Evolutionary conservation across 2,797 vertebrate species (phyloP), one percentile per base, ranked within the genome.

Genomic region (Tadarida brasiliensis): DNA sequence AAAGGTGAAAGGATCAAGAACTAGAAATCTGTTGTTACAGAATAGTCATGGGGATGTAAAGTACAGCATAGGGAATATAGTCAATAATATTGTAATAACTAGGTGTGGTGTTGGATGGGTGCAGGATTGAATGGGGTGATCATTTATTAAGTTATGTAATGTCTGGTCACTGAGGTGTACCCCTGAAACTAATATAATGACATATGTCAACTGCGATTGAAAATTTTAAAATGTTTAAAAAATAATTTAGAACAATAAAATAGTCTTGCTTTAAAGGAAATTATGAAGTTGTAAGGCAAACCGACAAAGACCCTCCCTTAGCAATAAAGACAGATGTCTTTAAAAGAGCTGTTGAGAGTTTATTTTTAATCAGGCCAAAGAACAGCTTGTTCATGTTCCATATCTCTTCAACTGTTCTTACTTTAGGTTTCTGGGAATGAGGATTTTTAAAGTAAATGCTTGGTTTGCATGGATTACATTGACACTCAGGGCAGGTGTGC

Each of bases 401-500:
- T 67, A 28, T 90, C 87, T 94, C 19, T 12, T 94, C 86, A 67
- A 4, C 0, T 57, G 8, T 39, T 84, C 44, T 95, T 78, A 57
- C n/a, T 35, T 94, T 56, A 35, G 67, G 20, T 91, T 97, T 96
- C 97, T 59, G 80, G 44, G 73, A 90, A 94, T 65, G 17, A 93
- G 49, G 63, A 80, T 71, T 95, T 95, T 87, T 83, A 94, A 96
- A 94, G 30, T 10, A 87, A 92, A 94, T 88, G 67, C 71, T 22
- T 96, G 70, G 95, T 96, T 97, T 97, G 57, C 0, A 7, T 70
- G 97, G 95, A 97, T 98, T 98, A 97, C 24, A 33, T 89, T 74
- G 95, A 71, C 61, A 28, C 26, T 73, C 91, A 30, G 94, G 96
- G 91, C 98, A 98, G 96, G 67, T 96, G 97, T 86, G 56, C 81